Base-by-base conservation (phyloP, 2,113 vertebrate species). In the Balaeniceps rex region DNA sequence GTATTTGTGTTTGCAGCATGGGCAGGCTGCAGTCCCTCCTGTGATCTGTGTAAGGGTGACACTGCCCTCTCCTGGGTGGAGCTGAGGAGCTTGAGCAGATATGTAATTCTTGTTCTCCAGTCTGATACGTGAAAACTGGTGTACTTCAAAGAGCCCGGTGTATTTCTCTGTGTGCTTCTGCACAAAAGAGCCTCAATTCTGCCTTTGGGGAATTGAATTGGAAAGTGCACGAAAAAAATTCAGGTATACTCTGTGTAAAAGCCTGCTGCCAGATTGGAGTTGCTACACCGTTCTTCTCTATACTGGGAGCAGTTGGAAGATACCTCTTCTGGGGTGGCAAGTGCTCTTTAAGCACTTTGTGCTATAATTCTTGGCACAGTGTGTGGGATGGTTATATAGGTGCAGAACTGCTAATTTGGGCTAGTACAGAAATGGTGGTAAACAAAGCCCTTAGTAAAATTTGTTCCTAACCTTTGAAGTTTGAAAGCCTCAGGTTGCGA, bases 1-100 rank as follows among this genome's bases (percentile, higher is more conserved):
- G 68, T 1, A 4, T 66, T 5, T 1, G n/a, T 16, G 3, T 17
- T 61, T 34, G 65, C 60, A 24, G 42, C 14, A 6, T 21, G 29
- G 44, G 19, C 46, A 19, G 36, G 40, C 51, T 9, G 14, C 6
- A 9, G 28, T 6, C 31, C 25, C 9, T 22, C 57, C 88, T 55
- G 38, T 11, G 4, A 11, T 22, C 47, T 52, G 23, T 14, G 34
- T 28, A 2, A 19, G 87, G 61, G 40, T 58, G 75, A 78, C 54
- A 26, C 78, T 70, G 89, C 91, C 95, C 84, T 95, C 95, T 97
- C 64, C 89, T 74, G 93, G 87, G 24, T 14, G n/a, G 15, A 74
- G 29, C 60, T 29, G 1, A 14, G 55, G 16, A 36, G 46, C 75
- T 77, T 22, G 63, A 5, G 57, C 34, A 2, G 12, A 2, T 40